Evolutionary conservation across 1,140 invertebrate genomes (phyloP).

Genomic region (Periplaneta americana): DNA sequence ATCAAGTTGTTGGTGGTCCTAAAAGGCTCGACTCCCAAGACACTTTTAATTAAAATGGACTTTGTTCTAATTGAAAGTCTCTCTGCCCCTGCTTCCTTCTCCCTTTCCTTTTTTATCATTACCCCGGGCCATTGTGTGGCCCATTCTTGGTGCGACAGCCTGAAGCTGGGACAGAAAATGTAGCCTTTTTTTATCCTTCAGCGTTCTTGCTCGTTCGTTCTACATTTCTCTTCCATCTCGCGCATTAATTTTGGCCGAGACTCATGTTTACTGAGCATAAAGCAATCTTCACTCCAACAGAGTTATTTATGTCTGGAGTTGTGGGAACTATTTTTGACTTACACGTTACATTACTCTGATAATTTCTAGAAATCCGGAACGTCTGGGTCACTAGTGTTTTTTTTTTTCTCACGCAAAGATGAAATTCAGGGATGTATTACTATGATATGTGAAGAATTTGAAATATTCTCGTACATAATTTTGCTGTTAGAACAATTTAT

Average conservation of each 20-base stretch:
- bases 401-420: too few species aligned
- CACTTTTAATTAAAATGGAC: background rate
- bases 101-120: background rate
- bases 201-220: background rate
- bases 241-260: background rate
- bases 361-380: too few species aligned
- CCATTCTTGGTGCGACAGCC: background rate
- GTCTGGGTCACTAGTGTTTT: too few species aligned
- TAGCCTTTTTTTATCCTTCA: background rate
- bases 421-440: too few species aligned
- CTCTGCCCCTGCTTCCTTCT: background rate
- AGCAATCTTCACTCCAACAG: too few species aligned
- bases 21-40: background rate
- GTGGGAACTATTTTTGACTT: too few species aligned
- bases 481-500: too few species aligned
- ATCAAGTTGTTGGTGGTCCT: background rate
- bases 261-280: background rate
- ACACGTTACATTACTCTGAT: too few species aligned
- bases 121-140: background rate
- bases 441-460: too few species aligned
- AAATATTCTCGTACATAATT: too few species aligned
- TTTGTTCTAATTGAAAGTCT: too few species aligned
- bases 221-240: background rate
- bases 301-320: too few species aligned
- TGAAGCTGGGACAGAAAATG: background rate